Evolutionary conservation across 1,140 invertebrate species (phyloP).

Genomic region (Leucophenga varia): DNA sequence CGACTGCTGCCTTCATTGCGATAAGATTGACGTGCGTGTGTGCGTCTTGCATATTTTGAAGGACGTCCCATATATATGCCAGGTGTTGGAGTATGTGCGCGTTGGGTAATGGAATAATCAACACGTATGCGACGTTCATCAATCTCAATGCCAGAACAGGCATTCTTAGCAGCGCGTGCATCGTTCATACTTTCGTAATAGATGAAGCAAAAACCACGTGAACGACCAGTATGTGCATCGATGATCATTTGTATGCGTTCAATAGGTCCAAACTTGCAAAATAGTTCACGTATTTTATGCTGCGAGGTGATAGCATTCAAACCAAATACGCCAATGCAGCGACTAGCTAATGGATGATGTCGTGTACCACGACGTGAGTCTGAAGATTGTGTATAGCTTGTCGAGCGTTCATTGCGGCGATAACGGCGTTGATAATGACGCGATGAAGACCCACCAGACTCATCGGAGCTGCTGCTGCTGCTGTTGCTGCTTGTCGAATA

Average conservation of each 20-base stretch:
- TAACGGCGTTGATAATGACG: no score
- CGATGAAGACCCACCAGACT: no score
- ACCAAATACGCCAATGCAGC: constrained; percentile 93
- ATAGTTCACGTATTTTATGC: constrained; percentile 89
- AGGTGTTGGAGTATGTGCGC: constrained; percentile 95
- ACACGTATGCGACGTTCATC: constrained; percentile 91
- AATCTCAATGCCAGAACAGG: constrained; percentile 91
- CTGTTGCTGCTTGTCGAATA: no score
- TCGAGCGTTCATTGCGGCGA: no score
- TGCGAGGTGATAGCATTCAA: constrained; percentile 91
- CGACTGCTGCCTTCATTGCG: constrained; percentile 26
- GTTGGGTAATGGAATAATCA: constrained; percentile 96
- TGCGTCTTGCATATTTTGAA: constrained; percentile 57
- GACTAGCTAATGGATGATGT: constrained; percentile 84
- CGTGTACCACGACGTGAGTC: no score
- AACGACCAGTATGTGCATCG: constrained; percentile 91
- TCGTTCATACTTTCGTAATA: constrained; percentile 90
- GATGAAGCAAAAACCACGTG: constrained; percentile 95
- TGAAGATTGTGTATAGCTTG: no score
- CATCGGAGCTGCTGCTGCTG: no score
- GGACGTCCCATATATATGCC: constrained; percentile 97
- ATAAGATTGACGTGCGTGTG: constrained; percentile 13
- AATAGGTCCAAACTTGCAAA: constrained; percentile 88
- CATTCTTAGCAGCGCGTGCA: constrained; percentile 91
- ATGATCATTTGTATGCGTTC: constrained; percentile 94